A percentile compares a stretch with the other conserved stretches of the same genome.
Conservation (phyloP, 2,888 invertebrate genomes). For the Amblyjoppa proteus region DNA sequence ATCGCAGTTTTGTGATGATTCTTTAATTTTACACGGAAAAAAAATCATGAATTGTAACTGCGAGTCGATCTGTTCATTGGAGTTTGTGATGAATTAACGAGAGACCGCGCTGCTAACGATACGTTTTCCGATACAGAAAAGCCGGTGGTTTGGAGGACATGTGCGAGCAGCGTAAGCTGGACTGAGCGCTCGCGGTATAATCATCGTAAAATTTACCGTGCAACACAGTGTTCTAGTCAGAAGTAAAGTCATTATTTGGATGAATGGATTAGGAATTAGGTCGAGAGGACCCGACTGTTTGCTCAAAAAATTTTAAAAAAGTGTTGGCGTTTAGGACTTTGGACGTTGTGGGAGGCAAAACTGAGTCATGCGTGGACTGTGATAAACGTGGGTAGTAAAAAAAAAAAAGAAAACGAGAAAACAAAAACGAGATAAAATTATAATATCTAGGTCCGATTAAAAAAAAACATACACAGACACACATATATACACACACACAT, state of each 20-base stretch:
- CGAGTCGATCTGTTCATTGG: constrained; percentile 3
- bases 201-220: constrained; percentile 66
- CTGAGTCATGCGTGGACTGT: constrained; percentile 84
- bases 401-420: constrained; percentile 71
- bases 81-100: constrained; percentile 5
- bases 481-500: constrained; percentile 29
- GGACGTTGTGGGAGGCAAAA: constrained; percentile 80
- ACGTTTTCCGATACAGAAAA: constrained; percentile 76
- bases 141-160: constrained; percentile 81
- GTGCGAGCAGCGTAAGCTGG: constrained; percentile 82
- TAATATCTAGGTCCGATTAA: constrained; percentile 69
- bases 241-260: constrained; percentile 76
- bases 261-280: constrained; percentile 71
- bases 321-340: constrained; percentile 84
- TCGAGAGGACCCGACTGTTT: constrained; percentile 80
- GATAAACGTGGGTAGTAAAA: constrained; percentile 82
- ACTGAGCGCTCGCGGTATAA: constrained; percentile 75
- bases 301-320: constrained; percentile 78
- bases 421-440: constrained; percentile 66
- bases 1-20: constrained; percentile 13
- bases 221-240: constrained; percentile 83
- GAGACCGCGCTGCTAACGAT: constrained; percentile 3
- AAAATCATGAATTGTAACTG: constrained; percentile 1
- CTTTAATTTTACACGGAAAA: background rate
- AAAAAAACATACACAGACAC: constrained; percentile 22